Base-by-base conservation (phyloP, 2,797 vertebrate genomes). In the Sebastes hubbsi region DNA sequence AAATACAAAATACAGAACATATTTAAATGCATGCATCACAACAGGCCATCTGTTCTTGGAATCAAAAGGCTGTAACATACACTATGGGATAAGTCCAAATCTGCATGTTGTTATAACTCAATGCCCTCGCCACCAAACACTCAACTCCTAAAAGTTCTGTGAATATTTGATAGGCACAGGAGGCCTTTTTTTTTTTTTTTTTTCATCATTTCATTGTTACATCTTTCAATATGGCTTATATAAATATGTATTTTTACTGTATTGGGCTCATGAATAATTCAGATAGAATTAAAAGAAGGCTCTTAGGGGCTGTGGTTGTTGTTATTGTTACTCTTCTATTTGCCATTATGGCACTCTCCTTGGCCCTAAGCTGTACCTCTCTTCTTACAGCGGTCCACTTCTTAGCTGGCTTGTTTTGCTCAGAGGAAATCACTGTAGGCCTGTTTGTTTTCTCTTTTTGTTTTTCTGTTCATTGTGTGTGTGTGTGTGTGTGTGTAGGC, bases 251-350 rank as follows among this genome's bases (percentile, higher is more conserved):
- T 86, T 85, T 87, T 64, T 62, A 70, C 25, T 72, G 72, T 73
- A 75, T 71, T 76, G 30, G 52, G 52, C 59, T 80, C 22, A 87
- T 93, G 80, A 86, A 91, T 91, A 88, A 91, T 92, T 89, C 75
- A 88, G 75, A 16, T 54, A 6, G 32, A 61, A 42, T 61, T 52
- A 52, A 75, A 73, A 62, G 68, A 73, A 63, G 52, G 65, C 77
- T 89, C 84, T 81, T 63, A 25, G 67, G 84, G 74, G 75, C 73
- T 72, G 63, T 16, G 62, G 13, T 75, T 88, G 82, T 82, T 93
- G 73, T 89, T 90, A 83, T 88, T 88, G 76, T 84, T 82, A 32
- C 77, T 54, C 58, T 88, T 89, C 82, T 83, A 63, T 90, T 88
- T 88, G 77, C 66, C 9, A 38, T 79, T 84, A 79, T 67, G 72